Conservation (phyloP, 37 sponge, comb jelly and placozoan species). For the Corticium candelabrum region DNA sequence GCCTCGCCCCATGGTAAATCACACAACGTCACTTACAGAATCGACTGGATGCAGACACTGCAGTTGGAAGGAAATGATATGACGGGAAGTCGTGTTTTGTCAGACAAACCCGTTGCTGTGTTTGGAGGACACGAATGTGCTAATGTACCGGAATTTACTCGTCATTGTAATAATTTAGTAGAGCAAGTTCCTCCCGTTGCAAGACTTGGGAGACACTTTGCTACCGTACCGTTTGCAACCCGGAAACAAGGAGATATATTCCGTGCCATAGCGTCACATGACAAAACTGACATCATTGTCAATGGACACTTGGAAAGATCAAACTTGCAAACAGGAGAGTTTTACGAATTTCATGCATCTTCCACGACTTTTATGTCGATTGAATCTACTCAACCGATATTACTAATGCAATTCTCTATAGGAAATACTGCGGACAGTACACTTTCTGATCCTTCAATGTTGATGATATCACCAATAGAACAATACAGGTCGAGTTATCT, state of each 20-base stretch:
- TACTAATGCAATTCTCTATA: too few species aligned
- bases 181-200: neutral
- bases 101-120: neutral
- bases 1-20: neutral
- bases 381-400: too few species aligned
- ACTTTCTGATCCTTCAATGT: too few species aligned
- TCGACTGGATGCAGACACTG: neutral
- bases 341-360: too few species aligned
- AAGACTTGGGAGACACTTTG: neutral
- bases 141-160: neutral
- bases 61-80: neutral
- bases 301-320: too few species aligned
- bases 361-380: too few species aligned
- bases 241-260: neutral
- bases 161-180: neutral
- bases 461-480: too few species aligned
- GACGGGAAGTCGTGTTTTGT: neutral
- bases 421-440: too few species aligned
- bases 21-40: neutral
- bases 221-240: neutral
- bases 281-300: neutral
- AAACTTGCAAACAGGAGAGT: too few species aligned
- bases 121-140: constrained; percentile 1
- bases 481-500: too few species aligned
- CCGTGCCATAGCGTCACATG: neutral